Base-by-base conservation (phyloP, 2,113 vertebrate genomes). In the Eublepharis macularius region DNA sequence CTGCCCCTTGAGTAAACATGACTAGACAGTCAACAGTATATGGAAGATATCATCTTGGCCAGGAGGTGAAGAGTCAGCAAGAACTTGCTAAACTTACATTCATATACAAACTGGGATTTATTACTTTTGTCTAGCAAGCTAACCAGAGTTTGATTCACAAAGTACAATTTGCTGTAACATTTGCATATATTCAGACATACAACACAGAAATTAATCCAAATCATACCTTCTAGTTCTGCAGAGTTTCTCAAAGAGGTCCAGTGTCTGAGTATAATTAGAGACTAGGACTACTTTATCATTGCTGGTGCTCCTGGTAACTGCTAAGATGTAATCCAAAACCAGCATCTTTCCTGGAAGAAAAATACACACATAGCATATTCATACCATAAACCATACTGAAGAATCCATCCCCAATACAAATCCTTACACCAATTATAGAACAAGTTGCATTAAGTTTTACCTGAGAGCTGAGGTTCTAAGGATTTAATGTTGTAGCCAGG, bases 251-350 rank as follows among this genome's bases (percentile, higher is more conserved):
- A 99, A 99, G 4, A 99, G 96, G 92, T 99, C 99, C 94, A 99
- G 91, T 0, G 98, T 99, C 92, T 99, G 99, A 41, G 99, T 99
- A 91, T 99, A 99, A 96, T 99, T 99, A 43, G 99, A 99, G 73
- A 99, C 98, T 60, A 99, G 96, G 87, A 99, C 98, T 83, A 99
- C 98, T 90, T 99, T 99, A 92, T 99, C 98, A 17, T 91, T 97
- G 47, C 97, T 97, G 41, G 96, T 96, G 85, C 96, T 97, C 91
- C 97, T 97, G 0, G 98, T 99, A 94, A 99, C 96, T 0, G 98
- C 98, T 92, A 99, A 96, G 82, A 99, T 98, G 85, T 98, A 99
- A 89, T 99, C 98, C 68, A 99, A 95, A 83, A 99, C 98, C 91
- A 99, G 92, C 98, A 99, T 99, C 93, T 99, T 99, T 70, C 98